Evolutionary conservation across 2,113 vertebrate genomes (phyloP).

Genomic region (Colossoma macropomum): DNA sequence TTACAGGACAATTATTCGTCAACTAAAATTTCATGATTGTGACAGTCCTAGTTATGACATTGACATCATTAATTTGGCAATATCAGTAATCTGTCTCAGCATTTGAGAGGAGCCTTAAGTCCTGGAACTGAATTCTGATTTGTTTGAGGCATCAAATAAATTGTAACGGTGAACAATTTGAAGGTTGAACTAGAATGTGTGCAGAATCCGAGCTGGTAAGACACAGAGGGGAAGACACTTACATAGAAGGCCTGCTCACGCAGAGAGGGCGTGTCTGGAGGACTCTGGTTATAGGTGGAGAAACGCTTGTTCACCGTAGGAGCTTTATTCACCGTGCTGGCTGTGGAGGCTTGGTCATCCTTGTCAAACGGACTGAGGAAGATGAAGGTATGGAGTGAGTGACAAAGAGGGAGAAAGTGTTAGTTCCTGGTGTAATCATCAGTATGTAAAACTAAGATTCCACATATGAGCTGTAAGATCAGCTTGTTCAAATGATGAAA

Average conservation of each 20-base stretch:
- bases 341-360: conserved; percentile 87
- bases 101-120: no score
- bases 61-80: no score
- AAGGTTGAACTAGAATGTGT: neutral
- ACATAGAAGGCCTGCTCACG: conserved; percentile 98
- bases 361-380: conserved; percentile 91
- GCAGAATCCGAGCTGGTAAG: neutral
- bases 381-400: no score
- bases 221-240: conserved; percentile 69
- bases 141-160: neutral
- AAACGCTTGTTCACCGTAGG: conserved; percentile 91
- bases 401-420: neutral
- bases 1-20: no score
- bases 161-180: neutral
- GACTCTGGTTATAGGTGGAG: conserved; percentile 93
- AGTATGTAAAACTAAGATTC: neutral
- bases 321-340: conserved; percentile 87
- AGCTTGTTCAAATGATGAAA: neutral
- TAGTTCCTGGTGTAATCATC: neutral
- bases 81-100: no score
- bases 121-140: neutral
- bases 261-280: conserved; percentile 90
- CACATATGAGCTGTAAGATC: neutral
- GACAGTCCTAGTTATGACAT: no score
- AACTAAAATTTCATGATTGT: no score